Evolutionary conservation across 2,888 invertebrate genomes (phyloP).

Genomic region (Aradus depressus): DNA sequence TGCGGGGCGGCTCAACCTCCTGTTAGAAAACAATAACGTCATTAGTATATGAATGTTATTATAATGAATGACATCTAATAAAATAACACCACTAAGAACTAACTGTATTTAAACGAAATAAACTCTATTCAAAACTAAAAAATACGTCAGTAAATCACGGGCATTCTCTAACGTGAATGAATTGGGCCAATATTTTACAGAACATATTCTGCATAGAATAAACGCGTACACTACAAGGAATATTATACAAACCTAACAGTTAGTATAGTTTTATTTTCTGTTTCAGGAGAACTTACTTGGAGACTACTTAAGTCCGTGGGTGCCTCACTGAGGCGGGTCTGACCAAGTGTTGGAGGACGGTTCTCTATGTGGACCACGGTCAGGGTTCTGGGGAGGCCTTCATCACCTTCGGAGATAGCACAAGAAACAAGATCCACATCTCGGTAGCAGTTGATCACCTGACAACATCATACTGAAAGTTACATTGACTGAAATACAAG

Average conservation of each 20-base stretch:
- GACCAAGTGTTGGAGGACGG: too few species aligned
- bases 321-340: constrained; percentile 24
- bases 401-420: constrained; percentile 28
- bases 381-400: constrained; percentile 34
- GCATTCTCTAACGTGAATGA: too few species aligned
- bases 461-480: constrained; percentile 32
- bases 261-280: constrained; percentile 3
- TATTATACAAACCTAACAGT: neutral
- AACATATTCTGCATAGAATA: too few species aligned
- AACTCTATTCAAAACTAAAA: too few species aligned
- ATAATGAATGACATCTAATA: too few species aligned
- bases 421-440: constrained; percentile 35
- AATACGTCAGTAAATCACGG: too few species aligned
- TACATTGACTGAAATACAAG: neutral
- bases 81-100: neutral
- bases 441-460: constrained; percentile 48
- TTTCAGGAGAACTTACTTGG: constrained; percentile 24
- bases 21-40: too few species aligned
- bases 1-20: too few species aligned
- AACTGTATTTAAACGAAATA: too few species aligned
- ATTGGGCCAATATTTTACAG: too few species aligned
- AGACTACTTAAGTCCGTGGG: constrained; percentile 26
- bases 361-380: constrained; percentile 51
- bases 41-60: too few species aligned
- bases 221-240: too few species aligned